These are phyloP conservation scores for Chironomus riparius DNA, from an alignment of 2,888 invertebrate genomes.

Conservation along the genomic window DNA sequence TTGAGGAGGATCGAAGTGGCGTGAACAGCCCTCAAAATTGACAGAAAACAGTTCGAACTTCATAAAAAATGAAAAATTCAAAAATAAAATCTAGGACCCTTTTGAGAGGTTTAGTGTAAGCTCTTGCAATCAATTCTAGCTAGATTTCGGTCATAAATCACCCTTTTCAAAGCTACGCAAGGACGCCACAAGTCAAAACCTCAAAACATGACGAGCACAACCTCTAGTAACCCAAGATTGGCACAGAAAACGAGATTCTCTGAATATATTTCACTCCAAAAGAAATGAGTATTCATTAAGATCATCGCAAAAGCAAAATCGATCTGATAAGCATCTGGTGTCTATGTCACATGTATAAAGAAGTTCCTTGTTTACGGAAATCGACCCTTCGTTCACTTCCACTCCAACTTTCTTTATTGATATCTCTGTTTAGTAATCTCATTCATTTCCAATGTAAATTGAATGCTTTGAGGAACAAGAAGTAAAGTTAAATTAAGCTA, in stretches of 20 bases:
- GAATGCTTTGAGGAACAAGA: neutral
- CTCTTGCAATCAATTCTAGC: too few relatives aligned
- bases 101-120: too few relatives aligned
- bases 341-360: neutral
- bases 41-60: too few relatives aligned
- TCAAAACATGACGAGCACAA: too few relatives aligned
- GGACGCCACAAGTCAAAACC: too few relatives aligned
- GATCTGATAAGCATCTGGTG: neutral
- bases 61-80: too few relatives aligned
- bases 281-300: constrained; percentile 3
- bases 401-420: neutral
- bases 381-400: neutral
- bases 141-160: too few relatives aligned
- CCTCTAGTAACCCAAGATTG: neutral
- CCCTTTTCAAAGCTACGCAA: too few relatives aligned
- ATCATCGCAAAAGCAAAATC: neutral
- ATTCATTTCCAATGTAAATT: neutral
- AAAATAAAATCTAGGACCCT: too few relatives aligned
- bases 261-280: neutral
- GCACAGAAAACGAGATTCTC: neutral
- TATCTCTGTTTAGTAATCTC: neutral
- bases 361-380: neutral
- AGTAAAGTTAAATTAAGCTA: neutral
- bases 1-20: too few relatives aligned
- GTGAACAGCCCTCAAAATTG: too few relatives aligned